phyloP scores from a whole-genome alignment of 2,888 invertebrate species.

The Fissipunctia ypsillon region DNA sequence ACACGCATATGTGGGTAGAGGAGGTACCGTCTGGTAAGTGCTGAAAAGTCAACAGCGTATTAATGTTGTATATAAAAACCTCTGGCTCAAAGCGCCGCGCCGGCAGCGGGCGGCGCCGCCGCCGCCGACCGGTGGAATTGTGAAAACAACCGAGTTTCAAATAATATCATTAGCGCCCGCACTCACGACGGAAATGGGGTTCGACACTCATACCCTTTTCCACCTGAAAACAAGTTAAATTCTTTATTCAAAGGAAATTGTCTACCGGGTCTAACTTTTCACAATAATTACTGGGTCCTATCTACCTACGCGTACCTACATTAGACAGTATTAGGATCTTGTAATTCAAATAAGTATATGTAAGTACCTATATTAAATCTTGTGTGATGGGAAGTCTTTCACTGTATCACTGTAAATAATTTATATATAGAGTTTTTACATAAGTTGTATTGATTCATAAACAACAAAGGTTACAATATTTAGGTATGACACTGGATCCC shows the following conservation, averaged over 20 bases:
- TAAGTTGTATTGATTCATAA: no score
- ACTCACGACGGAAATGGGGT: constrained; percentile 31
- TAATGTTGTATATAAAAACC: constrained; percentile 46
- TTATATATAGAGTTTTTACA: no score
- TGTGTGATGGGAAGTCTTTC: not conserved
- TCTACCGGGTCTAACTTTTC: not conserved
- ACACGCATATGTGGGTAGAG: not conserved
- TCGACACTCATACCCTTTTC: constrained; percentile 24
- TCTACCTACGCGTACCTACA: not conserved
- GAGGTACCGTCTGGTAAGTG: constrained; percentile 12
- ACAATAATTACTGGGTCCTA: not conserved
- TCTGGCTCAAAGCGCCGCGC: constrained; percentile 17
- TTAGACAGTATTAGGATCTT: no score
- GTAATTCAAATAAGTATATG: not conserved
- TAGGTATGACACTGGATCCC: no score
- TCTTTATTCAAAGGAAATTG: constrained; percentile 5
- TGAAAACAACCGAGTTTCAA: constrained; percentile 45
- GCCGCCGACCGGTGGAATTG: constrained; percentile 11
- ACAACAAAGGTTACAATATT: no score
- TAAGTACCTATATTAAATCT: not conserved
- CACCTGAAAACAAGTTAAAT: constrained; percentile 28
- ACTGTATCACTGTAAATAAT: no score
- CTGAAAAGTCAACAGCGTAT: constrained; percentile 38
- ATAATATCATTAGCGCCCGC: constrained; percentile 48
- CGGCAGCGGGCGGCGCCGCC: no score